Evolutionary conservation across 2,888 invertebrate species (phyloP), one percentile per base, ranked within the genome.

Genomic region (Hirtodrosophila cameraria): DNA sequence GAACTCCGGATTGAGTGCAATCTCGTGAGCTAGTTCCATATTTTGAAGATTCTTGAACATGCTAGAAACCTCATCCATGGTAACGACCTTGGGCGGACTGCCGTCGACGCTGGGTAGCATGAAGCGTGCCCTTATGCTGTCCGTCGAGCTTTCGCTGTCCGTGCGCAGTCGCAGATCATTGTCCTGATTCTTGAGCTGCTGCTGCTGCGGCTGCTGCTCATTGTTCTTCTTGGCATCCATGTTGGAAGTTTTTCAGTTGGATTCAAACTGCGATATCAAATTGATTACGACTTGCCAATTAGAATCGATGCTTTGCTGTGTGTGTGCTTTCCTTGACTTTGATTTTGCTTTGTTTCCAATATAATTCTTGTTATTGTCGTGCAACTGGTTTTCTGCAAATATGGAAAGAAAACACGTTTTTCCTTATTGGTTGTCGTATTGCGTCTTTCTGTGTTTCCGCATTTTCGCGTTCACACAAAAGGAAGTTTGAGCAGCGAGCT

Each of bases 1-100:
- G 85, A 99, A 99, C 88, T 98, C 96, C 63, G 96, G 94, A 90
- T 99, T 97, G 2, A 99, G 94, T 1, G 97, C 98, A 73, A 99
- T 99, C 91, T 99, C 98, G 92, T 99, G 99, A 0, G 97, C 98
- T 30, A 99, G 91, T 3, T 96, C 96, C 97, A 99, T 98, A 82
- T 99, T 97, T 78, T 95, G 84, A 20, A 91, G 88, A 60, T 91
- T 89, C 63, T 91, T 91, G 2, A 91, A 86, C 59, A 90, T 89
- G 67, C 88, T 79, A 3, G 88, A 73, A 1, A 91, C 88, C 74
- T 91, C 91, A 36, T 91, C 85, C 31, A 91, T 66, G 8, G 91
- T 90, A 9, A 91, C 80, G n/a, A 91, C 86, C 66, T 91, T 90
- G 8, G 91, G 89, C 1, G 91, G 91, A 45, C 89, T 90, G 8